phyloP scores from a whole-genome alignment of 2,113 vertebrate species.

The Pterocles orientalis region DNA sequence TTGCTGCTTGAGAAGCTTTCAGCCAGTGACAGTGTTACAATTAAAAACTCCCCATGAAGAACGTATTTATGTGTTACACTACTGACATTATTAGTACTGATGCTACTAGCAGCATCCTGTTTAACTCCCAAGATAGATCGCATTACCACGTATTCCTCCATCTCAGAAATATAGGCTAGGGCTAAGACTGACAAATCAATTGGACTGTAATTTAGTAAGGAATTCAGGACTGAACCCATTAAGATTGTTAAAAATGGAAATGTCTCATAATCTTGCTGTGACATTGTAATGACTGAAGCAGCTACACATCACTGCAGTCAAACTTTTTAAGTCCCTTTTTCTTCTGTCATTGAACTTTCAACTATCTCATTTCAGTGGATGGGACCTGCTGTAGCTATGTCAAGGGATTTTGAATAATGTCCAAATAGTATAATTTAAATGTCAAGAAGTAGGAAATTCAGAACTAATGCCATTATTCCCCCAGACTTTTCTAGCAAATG shows the following conservation, averaged over 20 bases:
- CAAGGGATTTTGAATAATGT: slow-evolving; percentile 1
- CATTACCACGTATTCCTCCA: not conserved
- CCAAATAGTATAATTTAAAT: slow-evolving; percentile 23
- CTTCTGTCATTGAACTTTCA: not conserved
- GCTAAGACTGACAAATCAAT: not conserved
- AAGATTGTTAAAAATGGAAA: slow-evolving; percentile 44
- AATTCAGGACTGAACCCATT: not conserved
- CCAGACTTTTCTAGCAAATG: not conserved
- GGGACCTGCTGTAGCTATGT: not conserved
- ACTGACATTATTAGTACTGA: not conserved
- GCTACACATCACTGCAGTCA: not conserved
- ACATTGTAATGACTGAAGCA: not conserved
- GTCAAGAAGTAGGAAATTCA: not conserved
- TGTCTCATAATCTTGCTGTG: not conserved
- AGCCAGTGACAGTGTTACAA: not conserved
- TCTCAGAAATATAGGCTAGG: not conserved
- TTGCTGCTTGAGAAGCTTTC: not conserved
- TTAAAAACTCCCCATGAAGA: not conserved
- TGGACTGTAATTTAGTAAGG: slow-evolving; percentile 1
- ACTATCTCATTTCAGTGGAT: not conserved
- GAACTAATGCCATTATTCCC: not conserved
- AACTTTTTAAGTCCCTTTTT: not conserved
- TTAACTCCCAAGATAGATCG: not conserved
- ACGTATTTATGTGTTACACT: not conserved
- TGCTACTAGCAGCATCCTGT: not conserved